These are phyloP conservation scores for Herpailurus yagouaroundi DNA, from an alignment of 2,113 vertebrate genomes.

Conservation along the genomic window DNA sequence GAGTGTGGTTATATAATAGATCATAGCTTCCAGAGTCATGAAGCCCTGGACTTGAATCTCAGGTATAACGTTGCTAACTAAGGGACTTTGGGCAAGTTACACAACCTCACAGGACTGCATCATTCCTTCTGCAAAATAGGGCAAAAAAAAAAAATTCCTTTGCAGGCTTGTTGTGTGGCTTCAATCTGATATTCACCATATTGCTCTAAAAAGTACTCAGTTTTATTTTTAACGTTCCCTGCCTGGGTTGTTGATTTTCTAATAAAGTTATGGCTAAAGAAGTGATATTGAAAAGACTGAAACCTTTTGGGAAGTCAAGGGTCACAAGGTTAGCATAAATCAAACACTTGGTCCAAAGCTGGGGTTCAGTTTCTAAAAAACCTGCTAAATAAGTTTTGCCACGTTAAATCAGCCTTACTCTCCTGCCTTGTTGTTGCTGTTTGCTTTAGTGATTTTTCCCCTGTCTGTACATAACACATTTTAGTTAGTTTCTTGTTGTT, in stretches of 20 bases:
- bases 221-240: conserved; percentile 9
- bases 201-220: not conserved
- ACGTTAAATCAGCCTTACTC: not conserved
- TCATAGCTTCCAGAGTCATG: not conserved
- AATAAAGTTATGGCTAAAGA: not conserved
- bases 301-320: not conserved
- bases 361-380: not conserved
- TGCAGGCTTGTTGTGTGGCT: not conserved
- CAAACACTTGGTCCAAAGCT: not conserved
- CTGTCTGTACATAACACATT: not conserved
- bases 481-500: not conserved
- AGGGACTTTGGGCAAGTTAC: not conserved
- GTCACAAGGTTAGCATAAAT: not conserved
- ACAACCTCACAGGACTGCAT: not conserved
- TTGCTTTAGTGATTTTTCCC: not conserved
- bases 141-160: not conserved
- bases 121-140: not conserved
- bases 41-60: not conserved
- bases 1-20: not conserved
- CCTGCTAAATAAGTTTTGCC: not conserved
- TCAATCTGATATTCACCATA: not conserved
- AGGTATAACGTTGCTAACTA: not conserved
- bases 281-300: not conserved
- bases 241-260: not conserved
- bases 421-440: not conserved